A percentile compares a stretch with the other conserved stretches of the same genome.
These are phyloP conservation scores for Vidua macroura DNA, from an alignment of 2,113 vertebrate genomes.

Conservation along the genomic window DNA sequence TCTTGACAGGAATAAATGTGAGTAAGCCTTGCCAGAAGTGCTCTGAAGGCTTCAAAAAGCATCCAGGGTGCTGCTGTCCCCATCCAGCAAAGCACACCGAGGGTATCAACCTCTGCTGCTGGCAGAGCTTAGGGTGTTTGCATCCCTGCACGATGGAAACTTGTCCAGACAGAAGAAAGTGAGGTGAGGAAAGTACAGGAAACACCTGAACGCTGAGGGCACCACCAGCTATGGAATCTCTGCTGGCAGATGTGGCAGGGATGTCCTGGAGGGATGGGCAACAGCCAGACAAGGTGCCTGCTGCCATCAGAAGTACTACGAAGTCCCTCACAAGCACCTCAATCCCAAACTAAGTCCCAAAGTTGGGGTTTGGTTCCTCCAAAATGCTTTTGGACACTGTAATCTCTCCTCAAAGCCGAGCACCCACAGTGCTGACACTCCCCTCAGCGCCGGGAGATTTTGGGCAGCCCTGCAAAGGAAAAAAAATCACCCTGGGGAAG, in stretches of 20 bases:
- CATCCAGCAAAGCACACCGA: rapidly evolving
- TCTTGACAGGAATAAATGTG: neutral
- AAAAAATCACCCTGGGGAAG: neutral
- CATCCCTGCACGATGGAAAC: rapidly evolving
- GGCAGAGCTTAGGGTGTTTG: neutral
- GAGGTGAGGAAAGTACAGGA: neutral
- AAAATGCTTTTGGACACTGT: rapidly evolving
- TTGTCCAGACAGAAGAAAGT: neutral
- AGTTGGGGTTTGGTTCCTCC: neutral
- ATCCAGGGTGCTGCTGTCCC: neutral
- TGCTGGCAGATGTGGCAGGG: neutral
- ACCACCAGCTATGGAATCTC: neutral
- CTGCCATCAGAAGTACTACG: no score
- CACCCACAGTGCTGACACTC: neutral
- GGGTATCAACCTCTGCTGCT: neutral
- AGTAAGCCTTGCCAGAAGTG: rapidly evolving
- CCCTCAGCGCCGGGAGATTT: neutral
- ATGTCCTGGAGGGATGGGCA: neutral
- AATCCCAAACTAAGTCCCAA: neutral
- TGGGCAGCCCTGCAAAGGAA: neutral
- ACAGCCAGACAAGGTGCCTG: neutral
- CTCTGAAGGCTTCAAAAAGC: neutral
- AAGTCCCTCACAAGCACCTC: neutral
- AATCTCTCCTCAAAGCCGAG: neutral
- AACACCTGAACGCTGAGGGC: neutral